Percentiles rank a stretch among this genome's conserved stretches.
Evolutionary conservation across 2,888 invertebrate species (phyloP).

Genomic region (Leucophenga maculata): DNA sequence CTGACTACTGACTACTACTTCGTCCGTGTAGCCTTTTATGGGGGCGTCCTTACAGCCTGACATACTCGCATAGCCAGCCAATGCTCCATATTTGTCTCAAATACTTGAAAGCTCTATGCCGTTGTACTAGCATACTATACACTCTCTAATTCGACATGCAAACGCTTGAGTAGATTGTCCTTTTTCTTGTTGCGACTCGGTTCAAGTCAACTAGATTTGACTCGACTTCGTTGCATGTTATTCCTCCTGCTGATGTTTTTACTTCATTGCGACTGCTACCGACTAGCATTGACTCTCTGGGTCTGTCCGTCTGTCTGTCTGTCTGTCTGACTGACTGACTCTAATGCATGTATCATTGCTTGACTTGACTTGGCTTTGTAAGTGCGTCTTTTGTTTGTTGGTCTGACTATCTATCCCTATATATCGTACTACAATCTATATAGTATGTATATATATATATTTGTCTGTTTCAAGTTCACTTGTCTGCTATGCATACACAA

Average conservation of each 20-base stretch:
- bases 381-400: conserved; percentile 17
- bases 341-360: conserved; percentile 46
- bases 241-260: background rate
- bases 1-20: no score
- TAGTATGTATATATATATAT: background rate
- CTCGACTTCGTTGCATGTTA: background rate
- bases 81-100: background rate
- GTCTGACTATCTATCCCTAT: background rate
- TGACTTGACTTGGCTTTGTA: conserved; percentile 39
- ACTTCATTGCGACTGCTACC: background rate
- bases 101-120: conserved; percentile 16
- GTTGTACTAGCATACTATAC: background rate
- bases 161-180: conserved; percentile 37
- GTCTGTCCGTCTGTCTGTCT: conserved; percentile 7
- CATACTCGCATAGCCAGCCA: no score
- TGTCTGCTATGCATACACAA: background rate
- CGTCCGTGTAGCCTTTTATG: conserved; percentile 41
- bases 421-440: background rate
- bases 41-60: background rate
- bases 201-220: conserved; percentile 13
- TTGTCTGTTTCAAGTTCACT: conserved; percentile 17
- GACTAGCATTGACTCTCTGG: background rate
- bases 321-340: conserved; percentile 24
- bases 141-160: conserved; percentile 29
- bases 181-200: conserved; percentile 16